phyloP scores from a whole-genome alignment of 1,140 invertebrate genomes.

The Anthonomus grandis region DNA sequence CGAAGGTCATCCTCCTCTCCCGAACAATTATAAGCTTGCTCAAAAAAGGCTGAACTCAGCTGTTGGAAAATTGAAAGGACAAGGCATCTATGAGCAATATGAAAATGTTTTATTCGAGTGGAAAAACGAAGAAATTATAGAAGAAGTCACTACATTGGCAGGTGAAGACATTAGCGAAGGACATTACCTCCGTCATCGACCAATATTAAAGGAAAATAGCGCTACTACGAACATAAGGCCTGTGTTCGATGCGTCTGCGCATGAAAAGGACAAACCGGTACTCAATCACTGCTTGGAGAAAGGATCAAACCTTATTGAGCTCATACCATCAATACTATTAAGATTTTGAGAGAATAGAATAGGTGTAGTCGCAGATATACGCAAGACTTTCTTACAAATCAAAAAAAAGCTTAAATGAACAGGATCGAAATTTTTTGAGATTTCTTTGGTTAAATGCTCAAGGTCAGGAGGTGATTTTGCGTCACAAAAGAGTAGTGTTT shows the following conservation, averaged over 20 bases:
- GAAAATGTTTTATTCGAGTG: constrained; percentile 14
- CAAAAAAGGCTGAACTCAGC: constrained; percentile 16
- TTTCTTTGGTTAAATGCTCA: constrained; percentile 42
- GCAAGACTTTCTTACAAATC: constrained; percentile 50
- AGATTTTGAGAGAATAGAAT: constrained; percentile 43
- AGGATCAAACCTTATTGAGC: constrained; percentile 42
- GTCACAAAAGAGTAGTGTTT: constrained; percentile 43
- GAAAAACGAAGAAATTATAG: constrained; percentile 14
- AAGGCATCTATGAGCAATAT: constrained; percentile 4
- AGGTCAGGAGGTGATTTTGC: constrained; percentile 26
- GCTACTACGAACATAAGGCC: constrained; percentile 26
- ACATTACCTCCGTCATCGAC: constrained; percentile 31
- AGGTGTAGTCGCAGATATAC: constrained; percentile 47
- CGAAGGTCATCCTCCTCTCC: constrained; percentile 17
- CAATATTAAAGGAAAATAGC: constrained; percentile 23
- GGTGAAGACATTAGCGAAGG: neutral
- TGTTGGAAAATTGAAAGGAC: constrained; percentile 8
- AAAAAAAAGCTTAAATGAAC: constrained; percentile 13
- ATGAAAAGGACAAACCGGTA: constrained; percentile 30
- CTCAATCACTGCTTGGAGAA: constrained; percentile 47
- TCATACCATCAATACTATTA: constrained; percentile 42
- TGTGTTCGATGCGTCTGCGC: constrained; percentile 36
- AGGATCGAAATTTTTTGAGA: constrained; percentile 40
- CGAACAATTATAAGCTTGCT: constrained; percentile 17
- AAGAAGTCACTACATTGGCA: neutral